phyloP scores from a whole-genome alignment of 2,797 vertebrate genomes.

The Squalus acanthias region DNA sequence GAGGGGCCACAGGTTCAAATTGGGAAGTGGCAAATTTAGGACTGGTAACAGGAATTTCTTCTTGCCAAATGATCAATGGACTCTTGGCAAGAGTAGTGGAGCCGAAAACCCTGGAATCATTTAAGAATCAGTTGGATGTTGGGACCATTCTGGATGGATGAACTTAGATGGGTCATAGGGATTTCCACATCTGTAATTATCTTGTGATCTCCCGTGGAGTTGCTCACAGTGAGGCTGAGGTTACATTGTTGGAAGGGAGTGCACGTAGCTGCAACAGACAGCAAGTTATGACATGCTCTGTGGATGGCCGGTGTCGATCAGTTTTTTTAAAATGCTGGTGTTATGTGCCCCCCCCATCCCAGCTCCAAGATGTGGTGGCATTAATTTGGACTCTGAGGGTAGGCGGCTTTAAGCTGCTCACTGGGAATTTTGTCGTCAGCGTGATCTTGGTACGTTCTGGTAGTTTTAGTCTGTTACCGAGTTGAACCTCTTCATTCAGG shows the following conservation, averaged over 20 bases:
- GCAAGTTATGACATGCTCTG: neutral
- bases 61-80: neutral
- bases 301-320: neutral
- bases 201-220: neutral
- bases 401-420: neutral
- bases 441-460: neutral
- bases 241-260: neutral
- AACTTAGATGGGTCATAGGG: neutral
- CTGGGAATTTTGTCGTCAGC: neutral
- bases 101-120: neutral
- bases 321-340: neutral
- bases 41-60: neutral
- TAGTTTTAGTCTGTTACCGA: neutral
- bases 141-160: neutral
- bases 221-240: neutral
- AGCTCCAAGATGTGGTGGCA: neutral
- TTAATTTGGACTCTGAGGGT: neutral
- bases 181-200: neutral
- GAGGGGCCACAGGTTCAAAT: neutral
- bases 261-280: neutral
- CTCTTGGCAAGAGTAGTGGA: neutral
- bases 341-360: neutral
- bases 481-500: neutral
- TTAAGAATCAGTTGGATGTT: neutral
- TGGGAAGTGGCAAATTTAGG: neutral